Percentiles rank a stretch among this genome's conserved stretches.
Conservation (phyloP, 2,888 invertebrate genomes). For the Netelia melanura region DNA sequence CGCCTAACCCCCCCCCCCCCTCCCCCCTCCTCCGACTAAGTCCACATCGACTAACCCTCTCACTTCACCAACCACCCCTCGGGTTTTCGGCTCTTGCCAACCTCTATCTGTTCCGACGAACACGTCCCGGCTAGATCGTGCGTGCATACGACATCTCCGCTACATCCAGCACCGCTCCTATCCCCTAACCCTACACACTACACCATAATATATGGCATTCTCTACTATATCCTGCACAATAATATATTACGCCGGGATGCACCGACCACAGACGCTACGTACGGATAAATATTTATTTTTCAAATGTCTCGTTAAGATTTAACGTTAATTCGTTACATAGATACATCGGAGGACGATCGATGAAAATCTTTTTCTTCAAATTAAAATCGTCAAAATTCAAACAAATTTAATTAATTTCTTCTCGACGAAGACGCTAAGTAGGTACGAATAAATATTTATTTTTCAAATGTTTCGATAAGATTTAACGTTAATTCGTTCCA, state of each 20-base stretch:
- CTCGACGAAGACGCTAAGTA: too few species aligned
- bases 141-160: constrained; percentile 69
- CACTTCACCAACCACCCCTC: constrained; percentile 56
- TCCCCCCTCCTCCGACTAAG: constrained; percentile 72
- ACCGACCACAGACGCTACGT: background rate
- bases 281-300: constrained; percentile 4
- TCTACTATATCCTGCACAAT: constrained; percentile 20
- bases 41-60: constrained; percentile 75
- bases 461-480: too few species aligned
- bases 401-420: too few species aligned
- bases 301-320: too few species aligned
- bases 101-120: constrained; percentile 62
- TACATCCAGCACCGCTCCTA: constrained; percentile 41
- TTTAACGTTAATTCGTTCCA: too few species aligned
- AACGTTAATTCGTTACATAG: too few species aligned
- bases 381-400: too few species aligned
- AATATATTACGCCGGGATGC: constrained; percentile 26
- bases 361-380: too few species aligned
- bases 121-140: constrained; percentile 69
- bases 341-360: too few species aligned
- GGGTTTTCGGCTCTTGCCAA: constrained; percentile 64
- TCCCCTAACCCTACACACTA: background rate
- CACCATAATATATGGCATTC: constrained; percentile 5
- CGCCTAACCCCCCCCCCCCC: background rate
- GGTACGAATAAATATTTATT: too few species aligned